Percentiles rank a stretch among this genome's conserved stretches.
Conservation (phyloP, 1,140 invertebrate genomes). For the Lucilia sericata region DNA sequence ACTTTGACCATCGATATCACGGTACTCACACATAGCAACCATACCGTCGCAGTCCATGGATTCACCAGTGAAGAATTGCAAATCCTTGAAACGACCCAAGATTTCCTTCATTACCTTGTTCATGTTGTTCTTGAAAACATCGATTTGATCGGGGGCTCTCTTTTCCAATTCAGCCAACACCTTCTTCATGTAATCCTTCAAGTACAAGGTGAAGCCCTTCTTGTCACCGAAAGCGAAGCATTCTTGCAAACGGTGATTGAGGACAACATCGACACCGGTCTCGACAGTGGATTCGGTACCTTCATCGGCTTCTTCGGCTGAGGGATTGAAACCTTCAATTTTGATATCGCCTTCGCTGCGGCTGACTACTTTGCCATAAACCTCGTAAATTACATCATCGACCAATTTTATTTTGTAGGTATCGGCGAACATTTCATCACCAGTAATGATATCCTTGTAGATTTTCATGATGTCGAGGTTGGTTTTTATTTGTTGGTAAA, state of each 20-base stretch:
- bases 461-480: constrained; percentile 91
- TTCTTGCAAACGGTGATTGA: constrained; percentile 91
- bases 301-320: constrained; percentile 90
- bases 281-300: constrained; percentile 81
- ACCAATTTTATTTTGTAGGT: constrained; percentile 95
- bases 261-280: constrained; percentile 90
- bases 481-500: constrained; percentile 37
- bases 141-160: constrained; percentile 83
- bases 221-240: constrained; percentile 88
- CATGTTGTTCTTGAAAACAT: constrained; percentile 91
- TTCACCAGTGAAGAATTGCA: constrained; percentile 95
- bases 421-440: constrained; percentile 98
- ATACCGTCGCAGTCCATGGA: constrained; percentile 94
- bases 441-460: constrained; percentile 94
- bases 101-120: constrained; percentile 97
- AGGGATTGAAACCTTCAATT: constrained; percentile 91
- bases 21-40: constrained; percentile 93
- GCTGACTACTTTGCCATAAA: constrained; percentile 86
- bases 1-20: constrained; percentile 85
- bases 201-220: constrained; percentile 90
- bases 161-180: constrained; percentile 87
- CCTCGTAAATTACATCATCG: constrained; percentile 95
- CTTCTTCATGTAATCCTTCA: constrained; percentile 98
- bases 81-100: constrained; percentile 89
- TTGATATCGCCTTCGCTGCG: constrained; percentile 83